Conservation (phyloP, 2,797 vertebrate genomes). For the Glossophaga mutica region DNA sequence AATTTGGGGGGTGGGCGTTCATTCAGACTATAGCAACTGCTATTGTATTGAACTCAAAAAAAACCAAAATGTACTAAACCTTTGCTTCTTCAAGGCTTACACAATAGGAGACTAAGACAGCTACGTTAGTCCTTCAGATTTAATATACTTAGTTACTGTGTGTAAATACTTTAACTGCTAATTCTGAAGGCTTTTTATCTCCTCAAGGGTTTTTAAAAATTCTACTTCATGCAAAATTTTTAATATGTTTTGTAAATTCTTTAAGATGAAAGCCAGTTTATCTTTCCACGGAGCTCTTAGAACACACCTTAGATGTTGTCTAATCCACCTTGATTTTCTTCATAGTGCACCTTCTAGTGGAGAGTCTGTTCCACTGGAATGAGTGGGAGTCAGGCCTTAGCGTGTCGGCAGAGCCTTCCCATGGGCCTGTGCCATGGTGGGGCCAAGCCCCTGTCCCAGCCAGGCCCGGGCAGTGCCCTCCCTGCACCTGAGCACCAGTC, state of each 20-base stretch:
- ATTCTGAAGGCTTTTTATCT: not conserved
- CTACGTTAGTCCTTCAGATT: not conserved
- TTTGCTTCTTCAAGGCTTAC: not conserved
- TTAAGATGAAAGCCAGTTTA: not conserved
- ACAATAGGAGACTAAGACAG: not conserved
- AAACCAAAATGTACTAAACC: not conserved
- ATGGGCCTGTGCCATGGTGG: not conserved
- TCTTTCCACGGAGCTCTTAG: not conserved
- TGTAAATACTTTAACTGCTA: not conserved
- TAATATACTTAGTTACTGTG: not conserved
- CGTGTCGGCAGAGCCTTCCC: not conserved
- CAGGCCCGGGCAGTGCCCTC: not conserved
- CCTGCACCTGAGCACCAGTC: not conserved
- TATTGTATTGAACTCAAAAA: not conserved
- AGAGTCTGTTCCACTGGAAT: not conserved
- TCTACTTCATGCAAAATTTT: not conserved
- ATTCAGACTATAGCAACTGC: not conserved
- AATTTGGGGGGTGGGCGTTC: not conserved
- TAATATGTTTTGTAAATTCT: conserved; percentile 5
- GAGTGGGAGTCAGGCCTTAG: not conserved
- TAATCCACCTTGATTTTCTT: not conserved
- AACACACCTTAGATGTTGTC: not conserved
- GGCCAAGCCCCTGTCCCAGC: not conserved
- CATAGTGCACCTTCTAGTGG: not conserved
- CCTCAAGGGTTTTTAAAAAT: not conserved